Base-by-base conservation (phyloP, 2,888 invertebrate genomes). In the Pandemis corylana region DNA sequence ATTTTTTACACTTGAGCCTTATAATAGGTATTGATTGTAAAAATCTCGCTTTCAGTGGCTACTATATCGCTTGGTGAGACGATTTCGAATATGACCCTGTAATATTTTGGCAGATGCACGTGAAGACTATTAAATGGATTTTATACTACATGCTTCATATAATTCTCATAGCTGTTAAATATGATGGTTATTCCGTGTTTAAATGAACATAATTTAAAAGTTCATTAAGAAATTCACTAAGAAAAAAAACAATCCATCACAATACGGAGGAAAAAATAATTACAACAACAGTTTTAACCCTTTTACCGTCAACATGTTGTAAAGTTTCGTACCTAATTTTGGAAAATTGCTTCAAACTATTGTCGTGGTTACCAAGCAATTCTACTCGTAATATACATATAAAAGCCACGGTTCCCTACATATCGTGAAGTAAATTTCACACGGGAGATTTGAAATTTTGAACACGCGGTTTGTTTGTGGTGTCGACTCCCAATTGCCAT, bases 371-470 rank as follows among this genome's bases (percentile, higher is more conserved):
- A 36, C 28, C 28, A 36, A 36, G 28, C 28, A 2, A 36, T 36
- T 36, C 28, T 36, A 36, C 28, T 36, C 28, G 28, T 36, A 36
- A 36, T 36, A 36, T 36, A 36, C 28, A 36, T 36, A 2, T 36
- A 36, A 36, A 36, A 36, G 28, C 28, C 28, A 36, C 28, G 28
- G 28, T 36, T 36, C 28, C 28, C 28, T 36, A 36, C 28, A 36
- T 36, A 36, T 36, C 46, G 12, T 46, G 46, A 46, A 51, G 15
- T 56, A 20, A 59, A 59, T 59, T 10, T 59, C 28, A 28, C 59
- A 28, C 59, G 12, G 12, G 59, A 59, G 59, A 59, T 59, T 59
- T 59, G 59, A 28, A 59, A 59, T 59, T 59, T 59, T 59, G 59
- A 59, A 59, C 10, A 12, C 12, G 59, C 28, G 59, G 59, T 59